These are phyloP conservation scores for Diplogasteroides magnus DNA, from an alignment of 1,140 invertebrate species.

Conservation along the genomic window DNA sequence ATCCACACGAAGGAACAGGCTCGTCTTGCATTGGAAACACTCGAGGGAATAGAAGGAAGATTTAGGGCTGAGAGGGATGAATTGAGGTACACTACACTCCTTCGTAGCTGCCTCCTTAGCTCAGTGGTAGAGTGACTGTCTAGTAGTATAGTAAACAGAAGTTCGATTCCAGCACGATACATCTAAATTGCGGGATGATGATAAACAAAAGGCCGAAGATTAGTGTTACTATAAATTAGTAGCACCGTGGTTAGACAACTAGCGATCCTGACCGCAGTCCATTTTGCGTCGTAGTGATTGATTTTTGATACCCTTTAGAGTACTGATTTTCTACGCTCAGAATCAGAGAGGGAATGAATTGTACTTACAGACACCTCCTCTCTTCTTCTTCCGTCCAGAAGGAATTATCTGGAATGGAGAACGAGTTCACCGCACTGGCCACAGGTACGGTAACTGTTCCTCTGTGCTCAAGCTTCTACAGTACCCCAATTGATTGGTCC, in stretches of 20 bases:
- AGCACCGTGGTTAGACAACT: too few species aligned
- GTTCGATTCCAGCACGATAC: too few species aligned
- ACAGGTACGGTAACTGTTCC: neutral
- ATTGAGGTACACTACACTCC: constrained; percentile 13
- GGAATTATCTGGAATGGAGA: constrained; percentile 8
- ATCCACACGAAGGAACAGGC: constrained; percentile 27
- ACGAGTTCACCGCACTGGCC: constrained; percentile 17
- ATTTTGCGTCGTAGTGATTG: neutral
- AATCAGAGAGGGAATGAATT: too few species aligned
- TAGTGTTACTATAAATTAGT: too few species aligned
- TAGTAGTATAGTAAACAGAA: too few species aligned
- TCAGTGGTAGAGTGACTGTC: too few species aligned
- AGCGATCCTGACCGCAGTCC: too few species aligned
- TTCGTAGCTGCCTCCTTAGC: too few species aligned
- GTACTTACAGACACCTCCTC: constrained; percentile 18
- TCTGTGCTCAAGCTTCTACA: neutral
- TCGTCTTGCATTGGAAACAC: constrained; percentile 11
- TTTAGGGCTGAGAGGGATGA: constrained; percentile 23
- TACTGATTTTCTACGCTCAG: too few species aligned
- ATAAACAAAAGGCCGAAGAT: too few species aligned
- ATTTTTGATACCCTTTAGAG: neutral
- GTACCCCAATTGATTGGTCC: neutral
- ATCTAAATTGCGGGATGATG: too few species aligned
- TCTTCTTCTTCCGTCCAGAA: constrained; percentile 5
- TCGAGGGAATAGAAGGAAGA: constrained; percentile 12